Conservation (phyloP, 2,113 vertebrate genomes). For the Pseudopipra pipra region DNA sequence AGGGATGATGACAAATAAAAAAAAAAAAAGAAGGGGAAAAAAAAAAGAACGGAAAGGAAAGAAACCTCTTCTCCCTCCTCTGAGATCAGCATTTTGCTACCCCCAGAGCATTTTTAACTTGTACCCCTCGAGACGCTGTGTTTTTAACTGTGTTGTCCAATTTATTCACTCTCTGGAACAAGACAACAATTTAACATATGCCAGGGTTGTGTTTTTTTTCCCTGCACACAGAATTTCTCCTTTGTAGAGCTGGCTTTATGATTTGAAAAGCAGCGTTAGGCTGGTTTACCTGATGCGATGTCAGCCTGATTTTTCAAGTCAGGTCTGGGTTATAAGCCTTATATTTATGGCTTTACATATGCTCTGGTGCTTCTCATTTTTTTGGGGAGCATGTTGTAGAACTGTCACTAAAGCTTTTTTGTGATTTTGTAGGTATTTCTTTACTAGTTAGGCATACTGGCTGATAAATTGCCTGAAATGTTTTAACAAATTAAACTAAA, state of each 20-base stretch:
- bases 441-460: neutral
- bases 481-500: conserved; percentile 41
- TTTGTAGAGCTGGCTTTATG: neutral
- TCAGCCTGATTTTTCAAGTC: neutral
- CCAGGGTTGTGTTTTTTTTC: neutral
- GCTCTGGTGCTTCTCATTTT: neutral
- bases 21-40: neutral
- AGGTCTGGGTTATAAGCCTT: neutral
- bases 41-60: neutral
- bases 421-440: neutral
- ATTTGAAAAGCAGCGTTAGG: neutral
- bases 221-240: neutral
- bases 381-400: neutral
- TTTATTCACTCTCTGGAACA: neutral
- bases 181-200: neutral
- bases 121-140: neutral
- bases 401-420: neutral
- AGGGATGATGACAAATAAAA: conserved; percentile 35
- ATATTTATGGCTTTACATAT: neutral
- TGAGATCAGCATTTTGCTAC: neutral
- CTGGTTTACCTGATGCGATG: conserved; percentile 9
- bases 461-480: neutral
- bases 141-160: neutral
- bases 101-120: conserved; percentile 26
- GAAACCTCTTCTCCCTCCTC: neutral